These are phyloP conservation scores for Agonopterix subpropinquella DNA, from an alignment of 2,888 invertebrate genomes.

Conservation along the genomic window DNA sequence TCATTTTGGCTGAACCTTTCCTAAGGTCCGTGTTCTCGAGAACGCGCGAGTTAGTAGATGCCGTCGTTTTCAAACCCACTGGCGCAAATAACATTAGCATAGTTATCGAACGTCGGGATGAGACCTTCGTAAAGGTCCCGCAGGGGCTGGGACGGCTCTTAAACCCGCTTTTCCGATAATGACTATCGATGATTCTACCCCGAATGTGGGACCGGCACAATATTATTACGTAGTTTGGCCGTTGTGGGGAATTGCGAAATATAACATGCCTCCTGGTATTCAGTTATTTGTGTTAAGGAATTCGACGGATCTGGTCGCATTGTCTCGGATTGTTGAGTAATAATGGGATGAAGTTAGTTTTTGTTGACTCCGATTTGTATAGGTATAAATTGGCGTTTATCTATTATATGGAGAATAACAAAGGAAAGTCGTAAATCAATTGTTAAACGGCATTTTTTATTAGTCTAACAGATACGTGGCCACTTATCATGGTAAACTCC, in stretches of 20 bases:
- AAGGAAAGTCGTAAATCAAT: too few relatives aligned
- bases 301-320: slow-evolving; percentile 22
- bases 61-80: slow-evolving; percentile 64
- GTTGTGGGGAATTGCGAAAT: slow-evolving; percentile 63
- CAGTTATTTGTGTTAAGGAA: slow-evolving; percentile 51
- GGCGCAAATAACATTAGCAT: slow-evolving; percentile 75
- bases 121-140: slow-evolving; percentile 70
- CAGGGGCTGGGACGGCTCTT: slow-evolving; percentile 64
- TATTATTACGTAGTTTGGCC: slow-evolving; percentile 68
- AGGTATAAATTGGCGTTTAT: too few relatives aligned
- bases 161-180: slow-evolving; percentile 73
- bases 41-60: slow-evolving; percentile 55
- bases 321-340: slow-evolving; percentile 7
- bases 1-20: slow-evolving; percentile 6
- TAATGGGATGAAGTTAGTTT: background rate
- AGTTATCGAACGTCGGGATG: slow-evolving; percentile 72
- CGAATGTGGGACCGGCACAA: slow-evolving; percentile 62
- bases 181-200: slow-evolving; percentile 72
- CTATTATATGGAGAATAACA: too few relatives aligned
- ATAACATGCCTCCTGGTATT: slow-evolving; percentile 52
- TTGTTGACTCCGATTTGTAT: background rate
- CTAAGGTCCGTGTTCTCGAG: slow-evolving; percentile 15
- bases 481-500: too few relatives aligned
- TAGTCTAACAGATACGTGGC: too few relatives aligned
- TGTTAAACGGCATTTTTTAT: too few relatives aligned